Evolutionary conservation across 2,888 invertebrate species (phyloP).

Genomic region (Macaria notata): DNA sequence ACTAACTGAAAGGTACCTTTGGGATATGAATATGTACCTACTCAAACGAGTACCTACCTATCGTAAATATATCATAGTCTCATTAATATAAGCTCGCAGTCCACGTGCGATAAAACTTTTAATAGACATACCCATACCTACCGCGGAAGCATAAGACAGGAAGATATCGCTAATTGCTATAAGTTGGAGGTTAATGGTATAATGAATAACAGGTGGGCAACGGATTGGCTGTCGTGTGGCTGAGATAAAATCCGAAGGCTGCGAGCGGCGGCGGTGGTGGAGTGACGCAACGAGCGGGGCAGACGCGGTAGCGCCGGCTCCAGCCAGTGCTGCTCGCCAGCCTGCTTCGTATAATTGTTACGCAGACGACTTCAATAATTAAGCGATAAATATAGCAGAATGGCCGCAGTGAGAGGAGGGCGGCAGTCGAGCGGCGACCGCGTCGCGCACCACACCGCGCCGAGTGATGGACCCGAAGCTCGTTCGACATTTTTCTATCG

Average conservation of each 20-base stretch:
- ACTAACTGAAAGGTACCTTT: no score
- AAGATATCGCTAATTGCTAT: conserved; percentile 58
- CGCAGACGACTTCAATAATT: conserved; percentile 79
- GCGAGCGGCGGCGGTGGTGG: conserved; percentile 35
- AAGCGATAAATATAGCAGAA: conserved; percentile 79
- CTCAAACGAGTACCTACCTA: no score
- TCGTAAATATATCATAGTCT: not conserved
- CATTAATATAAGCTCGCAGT: not conserved
- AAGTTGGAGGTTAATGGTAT: conserved; percentile 70
- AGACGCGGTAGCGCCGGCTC: conserved; percentile 74
- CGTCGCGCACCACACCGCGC: conserved; percentile 72
- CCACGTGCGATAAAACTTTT: conserved; percentile 21
- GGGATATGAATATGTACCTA: no score
- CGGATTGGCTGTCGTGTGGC: conserved; percentile 52
- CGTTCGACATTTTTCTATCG: conserved; percentile 83
- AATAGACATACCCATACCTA: conserved; percentile 26
- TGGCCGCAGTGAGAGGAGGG: conserved; percentile 71
- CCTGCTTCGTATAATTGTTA: conserved; percentile 74
- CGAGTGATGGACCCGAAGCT: conserved; percentile 72
- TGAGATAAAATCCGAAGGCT: conserved; percentile 69
- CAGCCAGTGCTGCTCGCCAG: conserved; percentile 59
- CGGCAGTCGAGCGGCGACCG: conserved; percentile 78
- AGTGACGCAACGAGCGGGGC: conserved; percentile 69
- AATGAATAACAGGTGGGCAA: conserved; percentile 63
- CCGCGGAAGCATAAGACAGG: conserved; percentile 64